Base-by-base conservation (phyloP, 1,140 invertebrate genomes). In the Ceratina japonica region DNA sequence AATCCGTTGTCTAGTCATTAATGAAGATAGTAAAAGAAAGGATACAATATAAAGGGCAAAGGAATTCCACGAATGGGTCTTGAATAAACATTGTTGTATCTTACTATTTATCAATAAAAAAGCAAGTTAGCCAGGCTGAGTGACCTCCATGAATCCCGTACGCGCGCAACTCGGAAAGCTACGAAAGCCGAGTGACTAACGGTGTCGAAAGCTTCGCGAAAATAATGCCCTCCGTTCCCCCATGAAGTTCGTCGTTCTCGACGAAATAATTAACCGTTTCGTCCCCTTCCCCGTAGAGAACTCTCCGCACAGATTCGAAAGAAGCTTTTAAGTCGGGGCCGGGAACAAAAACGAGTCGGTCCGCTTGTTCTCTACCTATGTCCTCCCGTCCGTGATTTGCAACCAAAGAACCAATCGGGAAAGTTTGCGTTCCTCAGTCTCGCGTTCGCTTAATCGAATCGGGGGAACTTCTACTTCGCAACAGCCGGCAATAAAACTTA, bases 211-310 rank as follows among this genome's bases (percentile, higher is more conserved):
- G 71, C 62, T 65, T 37, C 2, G 20, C 27, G 18, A 78, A 70
- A 64, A 27, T 54, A 77, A 72, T 22, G 59, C 31, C 44, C 16
- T 3, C 18, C 56, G 10, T 54, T 70, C 58, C 3, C 10, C 49
- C 0, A 3, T 31, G 8, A 62, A 71, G 10, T 52, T 62, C n/a
- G 58, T 1, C 66, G 2, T 7, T 44, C 37, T 44, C 10, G 37
- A 1, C 22, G 69, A 78, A 72, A 78, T 78, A 78, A 78, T 78
- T 78, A 78, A 72, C 68, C 75, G 75, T 72, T 72, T 78, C 68
- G 54, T 78, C 62, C 13, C 49, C 24, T 8, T 8, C 37, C 37
- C 37, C 5, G 37, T 10, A 20, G 24, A 22, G 49, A 62, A 63
- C 24, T n/a, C 18, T 69, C 22, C 20, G 58, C 68, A 27, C 1